Evolutionary conservation across 2,888 invertebrate genomes (phyloP).

Genomic region (Empis stercorea): DNA sequence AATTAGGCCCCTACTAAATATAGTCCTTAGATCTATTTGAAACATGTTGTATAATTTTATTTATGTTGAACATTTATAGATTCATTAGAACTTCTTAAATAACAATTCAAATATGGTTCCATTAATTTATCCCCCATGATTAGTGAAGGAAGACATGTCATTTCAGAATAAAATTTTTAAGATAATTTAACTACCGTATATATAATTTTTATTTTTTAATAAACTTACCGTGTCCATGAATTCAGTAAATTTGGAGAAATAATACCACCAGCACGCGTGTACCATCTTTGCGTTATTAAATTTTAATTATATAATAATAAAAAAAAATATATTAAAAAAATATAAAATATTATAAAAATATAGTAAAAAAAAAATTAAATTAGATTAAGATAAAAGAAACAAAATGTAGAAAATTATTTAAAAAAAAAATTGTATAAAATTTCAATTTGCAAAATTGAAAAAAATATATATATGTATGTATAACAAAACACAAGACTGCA

Average conservation of each 20-base stretch:
- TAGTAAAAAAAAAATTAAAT: background rate
- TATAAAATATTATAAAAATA: background rate
- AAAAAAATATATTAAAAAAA: background rate
- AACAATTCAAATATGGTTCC: too few relatives aligned
- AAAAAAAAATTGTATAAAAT: background rate
- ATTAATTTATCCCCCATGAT: too few relatives aligned
- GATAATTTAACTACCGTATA: too few relatives aligned
- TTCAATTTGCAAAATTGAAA: background rate
- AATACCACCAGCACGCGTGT: slow-evolving; percentile 90
- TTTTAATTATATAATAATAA: background rate
- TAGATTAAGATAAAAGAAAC: background rate
- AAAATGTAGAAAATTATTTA: background rate
- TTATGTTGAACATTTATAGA: too few relatives aligned
- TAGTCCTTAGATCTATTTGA: too few relatives aligned
- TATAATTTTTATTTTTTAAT: background rate
- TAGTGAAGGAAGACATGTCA: too few relatives aligned
- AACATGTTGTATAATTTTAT: too few relatives aligned
- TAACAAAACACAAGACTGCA: slow-evolving; percentile 18
- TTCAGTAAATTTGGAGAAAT: slow-evolving; percentile 91
- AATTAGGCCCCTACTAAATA: too few relatives aligned
- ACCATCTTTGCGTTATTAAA: slow-evolving; percentile 63
- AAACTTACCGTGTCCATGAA: slow-evolving; percentile 91
- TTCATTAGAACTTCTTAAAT: too few relatives aligned
- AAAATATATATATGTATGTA: slow-evolving; percentile 2
- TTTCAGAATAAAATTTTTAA: too few relatives aligned